phyloP scores from a whole-genome alignment of 2,888 invertebrate species.

The Colostygia pectinataria region DNA sequence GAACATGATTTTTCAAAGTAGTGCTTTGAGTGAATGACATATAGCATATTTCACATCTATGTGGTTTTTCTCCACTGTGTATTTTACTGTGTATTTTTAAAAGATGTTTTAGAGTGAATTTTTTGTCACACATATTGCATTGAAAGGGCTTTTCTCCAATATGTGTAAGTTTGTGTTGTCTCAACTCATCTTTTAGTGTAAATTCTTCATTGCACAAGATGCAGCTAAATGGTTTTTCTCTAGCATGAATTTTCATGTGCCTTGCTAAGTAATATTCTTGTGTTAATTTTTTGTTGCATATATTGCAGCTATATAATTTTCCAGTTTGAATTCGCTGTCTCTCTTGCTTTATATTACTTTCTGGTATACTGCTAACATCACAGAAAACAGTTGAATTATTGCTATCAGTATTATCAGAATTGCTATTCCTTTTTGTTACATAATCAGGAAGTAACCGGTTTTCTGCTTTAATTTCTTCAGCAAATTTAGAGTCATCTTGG shows the following conservation, averaged over 20 bases:
- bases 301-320: constrained; percentile 11
- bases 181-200: constrained; percentile 8
- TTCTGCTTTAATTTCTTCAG: constrained; percentile 12
- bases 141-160: constrained; percentile 7
- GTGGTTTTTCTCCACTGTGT: constrained; percentile 18
- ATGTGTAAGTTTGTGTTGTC: constrained; percentile 4
- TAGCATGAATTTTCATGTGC: constrained; percentile 18
- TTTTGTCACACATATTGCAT: constrained; percentile 12
- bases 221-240: constrained; percentile 16
- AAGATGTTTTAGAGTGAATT: constrained; percentile 7
- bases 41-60: constrained; percentile 17
- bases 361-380: background rate
- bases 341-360: constrained; percentile 10
- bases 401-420: background rate
- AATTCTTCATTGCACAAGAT: constrained; percentile 13
- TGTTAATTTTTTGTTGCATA: constrained; percentile 16
- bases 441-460: background rate
- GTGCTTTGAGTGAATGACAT: constrained; percentile 18
- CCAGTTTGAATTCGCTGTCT: background rate
- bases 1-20: constrained; percentile 14
- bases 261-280: constrained; percentile 10
- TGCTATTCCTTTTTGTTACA: background rate
- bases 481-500: constrained; percentile 2
- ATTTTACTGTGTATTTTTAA: constrained; percentile 13
- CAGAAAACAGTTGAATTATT: background rate